Percentiles rank a stretch among this genome's conserved stretches.
Evolutionary conservation across 30 jellyfish, hydroid and myxozoan genomes (phyloP).

Genomic region (Aurelia sp.): DNA sequence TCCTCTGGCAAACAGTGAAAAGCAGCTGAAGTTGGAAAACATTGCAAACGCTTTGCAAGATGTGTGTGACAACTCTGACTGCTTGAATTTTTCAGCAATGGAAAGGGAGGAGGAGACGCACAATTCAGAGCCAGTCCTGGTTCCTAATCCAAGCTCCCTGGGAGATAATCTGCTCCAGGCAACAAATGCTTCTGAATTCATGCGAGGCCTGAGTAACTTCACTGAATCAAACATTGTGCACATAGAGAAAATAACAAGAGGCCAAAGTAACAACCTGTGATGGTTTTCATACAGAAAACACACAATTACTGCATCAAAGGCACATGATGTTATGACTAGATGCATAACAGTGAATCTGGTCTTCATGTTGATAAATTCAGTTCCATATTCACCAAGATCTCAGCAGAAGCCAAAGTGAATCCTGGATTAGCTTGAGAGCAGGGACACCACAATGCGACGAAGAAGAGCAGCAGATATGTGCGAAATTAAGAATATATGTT

Average conservation of each 20-base stretch:
- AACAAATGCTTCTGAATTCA: background rate
- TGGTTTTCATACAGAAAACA: slow-evolving; percentile 44
- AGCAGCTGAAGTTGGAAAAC: background rate
- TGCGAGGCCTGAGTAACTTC: background rate
- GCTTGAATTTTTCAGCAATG: background rate
- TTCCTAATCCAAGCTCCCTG: background rate
- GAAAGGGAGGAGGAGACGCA: background rate
- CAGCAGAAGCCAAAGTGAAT: background rate
- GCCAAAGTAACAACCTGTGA: slow-evolving; percentile 38
- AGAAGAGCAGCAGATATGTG: too few species aligned
- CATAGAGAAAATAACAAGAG: slow-evolving; percentile 35
- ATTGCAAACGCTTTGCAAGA: slow-evolving; percentile 16
- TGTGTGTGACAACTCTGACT: background rate
- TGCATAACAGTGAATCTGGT: background rate
- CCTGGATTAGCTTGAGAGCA: too few species aligned
- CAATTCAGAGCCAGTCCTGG: background rate
- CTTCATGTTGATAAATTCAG: background rate
- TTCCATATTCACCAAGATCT: background rate
- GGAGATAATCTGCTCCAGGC: background rate
- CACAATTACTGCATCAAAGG: slow-evolving; percentile 51
- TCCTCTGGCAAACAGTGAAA: slow-evolving; percentile 19
- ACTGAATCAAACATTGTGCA: background rate
- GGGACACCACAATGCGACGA: too few species aligned
- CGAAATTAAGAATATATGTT: too few species aligned
- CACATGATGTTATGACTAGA: slow-evolving; percentile 16